Evolutionary conservation across 1,140 invertebrate species (phyloP).

Genomic region (Drosophila nigrodunni): DNA sequence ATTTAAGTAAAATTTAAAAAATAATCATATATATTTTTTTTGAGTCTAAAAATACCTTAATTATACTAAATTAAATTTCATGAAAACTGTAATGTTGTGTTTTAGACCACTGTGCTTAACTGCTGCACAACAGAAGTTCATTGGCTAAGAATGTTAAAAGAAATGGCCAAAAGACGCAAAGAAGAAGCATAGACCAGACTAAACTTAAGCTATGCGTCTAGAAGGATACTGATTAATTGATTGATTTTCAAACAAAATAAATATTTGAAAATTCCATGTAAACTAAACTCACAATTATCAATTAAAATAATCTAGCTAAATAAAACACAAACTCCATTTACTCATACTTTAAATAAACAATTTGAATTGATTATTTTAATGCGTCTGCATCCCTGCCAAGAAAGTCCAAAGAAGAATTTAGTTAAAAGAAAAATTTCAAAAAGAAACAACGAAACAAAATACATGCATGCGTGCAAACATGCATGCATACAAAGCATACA

Average conservation of each 20-base stretch:
- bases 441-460: background rate
- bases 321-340: background rate
- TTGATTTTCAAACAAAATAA: too few species aligned
- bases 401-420: conserved; percentile 2
- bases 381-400: background rate
- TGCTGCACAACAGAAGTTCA: background rate
- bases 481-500: background rate
- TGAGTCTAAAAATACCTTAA: background rate
- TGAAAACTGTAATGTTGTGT: background rate
- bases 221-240: background rate
- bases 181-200: background rate
- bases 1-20: background rate
- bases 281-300: too few species aligned
- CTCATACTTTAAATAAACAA: background rate
- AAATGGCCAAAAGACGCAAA: background rate
- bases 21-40: background rate
- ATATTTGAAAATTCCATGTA: too few species aligned
- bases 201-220: background rate
- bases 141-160: conserved; percentile 2
- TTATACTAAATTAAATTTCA: background rate
- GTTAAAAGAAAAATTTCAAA: conserved; percentile 5
- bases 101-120: background rate
- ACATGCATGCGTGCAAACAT: background rate
- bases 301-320: background rate
- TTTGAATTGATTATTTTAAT: background rate